Base-by-base conservation (phyloP, 2,797 vertebrate species). In the Hippocampus kuda region DNA sequence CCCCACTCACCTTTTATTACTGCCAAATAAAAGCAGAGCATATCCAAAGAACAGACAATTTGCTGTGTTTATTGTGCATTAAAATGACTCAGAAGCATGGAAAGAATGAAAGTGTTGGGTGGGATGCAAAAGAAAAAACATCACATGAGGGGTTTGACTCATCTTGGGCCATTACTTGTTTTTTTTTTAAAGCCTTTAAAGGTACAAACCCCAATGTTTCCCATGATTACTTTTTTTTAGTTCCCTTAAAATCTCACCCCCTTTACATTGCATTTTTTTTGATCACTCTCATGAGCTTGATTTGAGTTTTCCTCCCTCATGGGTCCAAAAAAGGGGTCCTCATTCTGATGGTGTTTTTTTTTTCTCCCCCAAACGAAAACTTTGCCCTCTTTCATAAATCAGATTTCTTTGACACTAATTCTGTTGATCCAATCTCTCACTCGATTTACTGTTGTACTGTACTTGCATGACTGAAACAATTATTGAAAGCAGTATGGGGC, bases 51-150 rank as follows among this genome's bases (percentile, higher is more conserved):
- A 62, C 48, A 75, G 74, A 66, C 76, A 70, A 79, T 87, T 76
- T 75, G 53, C 64, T 27, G 67, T 53, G 71, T 83, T 84, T 86
- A 82, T 78, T 77, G 70, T 76, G 78, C 71, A 79, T 85, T 83
- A 79, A 73, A 73, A 69, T 2, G 27, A 73, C 57, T 71, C 34
- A 57, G 1, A 60, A 77, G 69, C 41, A 51, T 0, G 0, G 59
- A 53, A 51, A 73, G 66, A 70, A 79, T 78, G 67, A 77, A 67
- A 71, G 3, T 41, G 60, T 59, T 9, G 22, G 3, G 22, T 53
- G 24, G 62, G 49, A 56, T 64, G 59, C 11, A 34, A 51, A 63
- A 57, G 24, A 26, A 38, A 56, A 66, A 65, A 72, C 24, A 61
- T 57, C 68, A 74, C 82, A 72, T 54, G 30, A 68, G 76, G 80